These are phyloP conservation scores for Lasioglossum zephyrum DNA, from an alignment of 2,888 invertebrate genomes.

Conservation along the genomic window DNA sequence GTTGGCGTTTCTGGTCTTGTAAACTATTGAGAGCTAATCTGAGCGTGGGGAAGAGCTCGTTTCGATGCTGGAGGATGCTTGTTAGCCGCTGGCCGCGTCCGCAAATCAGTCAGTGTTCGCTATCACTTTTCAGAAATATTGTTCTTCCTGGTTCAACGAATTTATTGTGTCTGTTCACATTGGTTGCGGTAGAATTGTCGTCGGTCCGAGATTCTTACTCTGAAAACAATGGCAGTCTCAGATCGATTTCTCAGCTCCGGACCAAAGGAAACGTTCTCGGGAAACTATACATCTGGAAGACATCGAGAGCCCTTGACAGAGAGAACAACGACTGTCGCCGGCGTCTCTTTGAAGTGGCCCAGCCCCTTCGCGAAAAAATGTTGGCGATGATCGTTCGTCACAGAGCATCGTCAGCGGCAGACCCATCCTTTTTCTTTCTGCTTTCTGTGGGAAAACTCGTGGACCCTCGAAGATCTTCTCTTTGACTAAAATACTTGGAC, in stretches of 20 bases:
- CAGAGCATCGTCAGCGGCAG: slow-evolving; percentile 38
- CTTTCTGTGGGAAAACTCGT: not conserved
- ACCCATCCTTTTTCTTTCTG: not conserved
- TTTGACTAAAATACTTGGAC: not conserved
- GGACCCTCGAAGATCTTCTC: not conserved
- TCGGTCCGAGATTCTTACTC: not conserved
- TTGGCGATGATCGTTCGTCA: slow-evolving; percentile 56
- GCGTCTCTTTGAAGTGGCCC: slow-evolving; percentile 36
- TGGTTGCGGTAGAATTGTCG: not conserved
- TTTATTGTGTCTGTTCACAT: not conserved
- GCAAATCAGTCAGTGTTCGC: not conserved
- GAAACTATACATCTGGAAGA: slow-evolving; percentile 15
- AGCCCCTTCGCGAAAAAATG: slow-evolving; percentile 39
- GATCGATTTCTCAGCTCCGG: not conserved
- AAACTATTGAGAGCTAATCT: not conserved
- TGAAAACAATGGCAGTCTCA: not conserved
- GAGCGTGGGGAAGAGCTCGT: not conserved
- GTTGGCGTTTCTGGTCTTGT: not conserved
- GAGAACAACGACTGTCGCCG: slow-evolving; percentile 30
- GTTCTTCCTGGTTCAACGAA: not conserved
- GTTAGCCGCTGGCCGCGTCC: not conserved
- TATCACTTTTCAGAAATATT: not conserved
- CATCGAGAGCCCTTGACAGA: slow-evolving; percentile 15
- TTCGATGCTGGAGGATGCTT: not conserved
- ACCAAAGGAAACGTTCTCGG: slow-evolving; percentile 4